phyloP scores from a whole-genome alignment of 2,797 vertebrate genomes.

The Loris lydekkerianus region DNA sequence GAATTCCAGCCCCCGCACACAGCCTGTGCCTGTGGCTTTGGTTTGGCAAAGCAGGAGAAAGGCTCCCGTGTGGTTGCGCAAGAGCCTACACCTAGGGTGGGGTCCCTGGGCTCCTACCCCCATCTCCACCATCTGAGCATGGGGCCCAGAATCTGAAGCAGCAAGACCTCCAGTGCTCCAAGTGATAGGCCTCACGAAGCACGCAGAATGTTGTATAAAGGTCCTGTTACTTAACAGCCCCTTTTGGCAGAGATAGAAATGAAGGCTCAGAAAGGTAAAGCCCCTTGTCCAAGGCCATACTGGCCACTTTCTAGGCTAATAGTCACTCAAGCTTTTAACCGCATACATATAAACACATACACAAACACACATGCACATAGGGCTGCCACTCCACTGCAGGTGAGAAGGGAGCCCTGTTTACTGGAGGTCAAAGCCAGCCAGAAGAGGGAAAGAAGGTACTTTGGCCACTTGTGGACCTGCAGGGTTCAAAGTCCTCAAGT shows the following conservation, averaged over 20 bases:
- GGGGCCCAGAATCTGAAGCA: background rate
- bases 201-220: background rate
- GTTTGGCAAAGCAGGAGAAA: slow-evolving; percentile 75
- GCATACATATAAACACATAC: background rate
- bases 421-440: background rate
- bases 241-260: background rate
- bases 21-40: slow-evolving; percentile 72
- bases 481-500: background rate
- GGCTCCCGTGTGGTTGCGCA: background rate
- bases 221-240: background rate
- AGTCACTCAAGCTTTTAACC: background rate
- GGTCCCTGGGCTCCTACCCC: background rate
- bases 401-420: background rate
- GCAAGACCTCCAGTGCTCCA: background rate
- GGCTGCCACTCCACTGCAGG: background rate
- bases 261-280: background rate
- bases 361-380: rapidly evolving
- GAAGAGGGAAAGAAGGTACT: background rate
- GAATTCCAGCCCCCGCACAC: slow-evolving; percentile 72
- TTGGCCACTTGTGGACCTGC: background rate
- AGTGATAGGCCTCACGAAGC: background rate
- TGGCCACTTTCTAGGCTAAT: too few species aligned
- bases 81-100: background rate
- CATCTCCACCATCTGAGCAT: background rate
- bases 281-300: slow-evolving; percentile 15